Evolutionary conservation across 2,797 vertebrate species (phyloP).

Genomic region (Ispidina picta): DNA sequence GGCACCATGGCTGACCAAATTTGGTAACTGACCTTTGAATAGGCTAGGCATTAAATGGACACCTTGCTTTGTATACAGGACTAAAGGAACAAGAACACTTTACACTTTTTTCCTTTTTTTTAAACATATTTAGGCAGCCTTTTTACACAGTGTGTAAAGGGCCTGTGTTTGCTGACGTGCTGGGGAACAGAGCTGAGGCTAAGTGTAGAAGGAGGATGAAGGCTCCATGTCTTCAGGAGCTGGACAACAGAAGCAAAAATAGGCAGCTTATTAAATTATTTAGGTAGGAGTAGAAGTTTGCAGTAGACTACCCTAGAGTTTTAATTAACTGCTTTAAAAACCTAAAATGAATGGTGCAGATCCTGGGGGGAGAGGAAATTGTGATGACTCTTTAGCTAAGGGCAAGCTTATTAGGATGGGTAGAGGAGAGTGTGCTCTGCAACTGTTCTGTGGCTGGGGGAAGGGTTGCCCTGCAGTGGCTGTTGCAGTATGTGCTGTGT

Average conservation of each 20-base stretch:
- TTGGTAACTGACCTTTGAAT: slow-evolving; percentile 87
- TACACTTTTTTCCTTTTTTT: background rate
- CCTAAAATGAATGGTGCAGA: background rate
- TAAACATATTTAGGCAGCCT: background rate
- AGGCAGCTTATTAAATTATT: background rate
- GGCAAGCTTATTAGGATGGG: slow-evolving; percentile 25
- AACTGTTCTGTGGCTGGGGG: background rate
- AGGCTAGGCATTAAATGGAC: slow-evolving; percentile 74
- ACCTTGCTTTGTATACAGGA: slow-evolving; percentile 54
- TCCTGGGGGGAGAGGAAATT: slow-evolving; percentile 27
- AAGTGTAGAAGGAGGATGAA: background rate
- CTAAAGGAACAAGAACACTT: slow-evolving; percentile 37
- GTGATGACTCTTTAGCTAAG: slow-evolving; percentile 31
- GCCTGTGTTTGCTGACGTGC: slow-evolving; percentile 36
- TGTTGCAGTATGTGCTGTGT: background rate
- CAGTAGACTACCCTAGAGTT: slow-evolving; percentile 27
- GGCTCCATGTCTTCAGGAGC: background rate
- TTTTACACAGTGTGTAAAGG: background rate
- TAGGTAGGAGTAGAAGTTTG: background rate
- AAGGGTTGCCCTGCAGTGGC: background rate
- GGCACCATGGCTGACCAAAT: slow-evolving; percentile 89
- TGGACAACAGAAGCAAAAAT: background rate
- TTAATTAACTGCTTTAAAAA: background rate
- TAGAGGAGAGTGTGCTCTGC: background rate
- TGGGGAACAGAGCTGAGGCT: background rate